Evolutionary conservation across 2,113 vertebrate genomes (phyloP).

Genomic region (Casuarius casuarius): DNA sequence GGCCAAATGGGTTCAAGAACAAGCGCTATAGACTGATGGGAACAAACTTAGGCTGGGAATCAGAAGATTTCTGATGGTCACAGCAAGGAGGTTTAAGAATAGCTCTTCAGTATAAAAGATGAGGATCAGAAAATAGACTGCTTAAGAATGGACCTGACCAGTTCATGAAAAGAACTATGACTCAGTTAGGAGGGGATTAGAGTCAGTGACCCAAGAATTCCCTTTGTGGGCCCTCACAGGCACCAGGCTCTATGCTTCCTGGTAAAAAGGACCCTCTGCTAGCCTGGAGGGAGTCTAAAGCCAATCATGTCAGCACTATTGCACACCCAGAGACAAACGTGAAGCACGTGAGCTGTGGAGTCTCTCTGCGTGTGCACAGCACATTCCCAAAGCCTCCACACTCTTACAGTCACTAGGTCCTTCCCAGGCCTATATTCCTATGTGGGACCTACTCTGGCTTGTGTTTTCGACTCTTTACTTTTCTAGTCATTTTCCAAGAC

Average conservation of each 20-base stretch:
- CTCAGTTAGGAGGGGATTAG: neutral
- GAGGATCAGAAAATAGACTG: neutral
- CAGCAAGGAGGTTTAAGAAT: neutral
- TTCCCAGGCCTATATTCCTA: neutral
- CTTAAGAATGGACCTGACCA: neutral
- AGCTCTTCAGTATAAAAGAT: neutral
- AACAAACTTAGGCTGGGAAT: neutral
- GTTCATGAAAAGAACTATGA: neutral
- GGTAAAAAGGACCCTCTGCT: neutral
- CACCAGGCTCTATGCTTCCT: neutral
- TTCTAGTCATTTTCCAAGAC: neutral
- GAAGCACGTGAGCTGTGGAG: neutral
- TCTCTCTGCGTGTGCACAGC: neutral
- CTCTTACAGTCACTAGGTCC: neutral
- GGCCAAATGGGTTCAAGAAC: neutral
- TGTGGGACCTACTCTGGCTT: neutral
- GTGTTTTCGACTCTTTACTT: neutral
- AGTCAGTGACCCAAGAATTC: neutral
- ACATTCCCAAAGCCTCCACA: neutral
- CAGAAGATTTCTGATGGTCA: neutral
- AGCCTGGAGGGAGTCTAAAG: neutral
- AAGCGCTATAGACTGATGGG: neutral
- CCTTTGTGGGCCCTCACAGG: neutral
- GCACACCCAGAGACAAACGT: fast-evolving
- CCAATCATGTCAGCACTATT: neutral